Percentiles rank a stretch among this genome's conserved stretches.
Evolutionary conservation across 2,113 vertebrate species (phyloP).

Genomic region (Etheostoma cragini): DNA sequence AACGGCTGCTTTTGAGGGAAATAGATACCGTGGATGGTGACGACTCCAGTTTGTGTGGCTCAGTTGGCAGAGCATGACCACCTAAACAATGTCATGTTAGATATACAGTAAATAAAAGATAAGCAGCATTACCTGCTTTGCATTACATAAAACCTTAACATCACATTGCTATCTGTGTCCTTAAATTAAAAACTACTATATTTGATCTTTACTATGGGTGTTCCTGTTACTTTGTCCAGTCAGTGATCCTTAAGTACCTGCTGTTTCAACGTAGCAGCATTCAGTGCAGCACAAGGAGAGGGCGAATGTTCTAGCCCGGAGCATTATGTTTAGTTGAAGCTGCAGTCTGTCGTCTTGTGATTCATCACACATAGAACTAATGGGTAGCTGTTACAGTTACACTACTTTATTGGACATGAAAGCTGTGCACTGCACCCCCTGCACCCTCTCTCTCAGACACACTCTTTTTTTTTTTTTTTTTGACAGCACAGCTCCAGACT

Average conservation of each 20-base stretch:
- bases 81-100: not conserved
- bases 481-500: slow-evolving; percentile 64
- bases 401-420: slow-evolving; percentile 77
- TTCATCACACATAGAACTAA: slow-evolving; percentile 78
- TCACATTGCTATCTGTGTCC: not conserved
- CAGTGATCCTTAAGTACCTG: slow-evolving; percentile 16
- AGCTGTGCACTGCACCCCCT: slow-evolving; percentile 45
- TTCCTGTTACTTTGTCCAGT: slow-evolving; percentile 9
- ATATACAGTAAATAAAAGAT: not conserved
- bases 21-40: slow-evolving; percentile 41
- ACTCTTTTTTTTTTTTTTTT: slow-evolving; percentile 35
- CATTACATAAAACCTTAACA: not conserved
- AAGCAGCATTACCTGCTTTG: not conserved
- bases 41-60: not conserved
- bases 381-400: slow-evolving; percentile 76
- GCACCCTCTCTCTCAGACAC: not conserved
- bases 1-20: slow-evolving; percentile 46
- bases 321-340: slow-evolving; percentile 79
- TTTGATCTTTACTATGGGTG: not conserved
- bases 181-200: not conserved
- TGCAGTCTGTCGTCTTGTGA: slow-evolving; percentile 80
- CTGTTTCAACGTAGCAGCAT: slow-evolving; percentile 11
- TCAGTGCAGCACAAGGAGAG: slow-evolving; percentile 33
- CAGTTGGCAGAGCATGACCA: not conserved
- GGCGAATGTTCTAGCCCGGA: slow-evolving; percentile 50